Percentiles rank a stretch among this genome's conserved stretches.
Conservation (phyloP, 2,888 invertebrate genomes). For the Gisinianus flammeolus region DNA sequence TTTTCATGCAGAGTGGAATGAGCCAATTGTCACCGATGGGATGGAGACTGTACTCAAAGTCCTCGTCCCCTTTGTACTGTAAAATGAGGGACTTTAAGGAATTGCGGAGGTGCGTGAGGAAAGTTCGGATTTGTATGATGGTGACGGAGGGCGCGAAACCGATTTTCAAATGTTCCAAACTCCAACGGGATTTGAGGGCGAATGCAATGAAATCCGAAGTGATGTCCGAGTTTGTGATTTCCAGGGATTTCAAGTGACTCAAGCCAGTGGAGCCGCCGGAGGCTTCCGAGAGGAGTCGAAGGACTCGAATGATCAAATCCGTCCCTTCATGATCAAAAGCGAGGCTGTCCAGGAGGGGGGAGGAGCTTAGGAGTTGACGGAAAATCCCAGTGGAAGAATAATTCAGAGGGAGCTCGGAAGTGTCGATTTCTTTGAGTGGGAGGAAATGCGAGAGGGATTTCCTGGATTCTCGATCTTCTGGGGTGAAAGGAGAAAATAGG, state of each 20-base stretch:
- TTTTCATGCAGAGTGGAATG: conserved; percentile 1
- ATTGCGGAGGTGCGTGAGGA: conserved; percentile 4
- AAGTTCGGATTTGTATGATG: not conserved
- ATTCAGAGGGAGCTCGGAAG: not conserved
- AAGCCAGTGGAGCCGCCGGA: not conserved
- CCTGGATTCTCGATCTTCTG: too few relatives aligned
- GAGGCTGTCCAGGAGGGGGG: conserved; percentile 3
- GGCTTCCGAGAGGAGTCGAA: not conserved
- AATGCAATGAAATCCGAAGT: not conserved
- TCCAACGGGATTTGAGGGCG: conserved; percentile 8
- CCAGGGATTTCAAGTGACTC: conserved; percentile 9
- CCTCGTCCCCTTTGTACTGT: not conserved
- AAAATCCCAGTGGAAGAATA: not conserved
- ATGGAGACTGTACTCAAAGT: not conserved
- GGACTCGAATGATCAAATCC: not conserved
- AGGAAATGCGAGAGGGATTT: not conserved
- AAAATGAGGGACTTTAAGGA: not conserved
- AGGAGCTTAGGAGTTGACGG: not conserved
- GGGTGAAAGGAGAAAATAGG: not conserved
- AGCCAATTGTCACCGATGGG: conserved; percentile 22
- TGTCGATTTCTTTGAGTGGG: conserved; percentile 15
- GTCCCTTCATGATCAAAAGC: conserved; percentile 16
- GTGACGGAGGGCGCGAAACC: not conserved
- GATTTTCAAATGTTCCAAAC: conserved; percentile 8
- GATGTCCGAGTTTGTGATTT: not conserved